Percentiles rank a stretch among this genome's conserved stretches.
These are phyloP conservation scores for Ploceus nigricollis DNA, from an alignment of 2,113 vertebrate genomes.

Conservation along the genomic window DNA sequence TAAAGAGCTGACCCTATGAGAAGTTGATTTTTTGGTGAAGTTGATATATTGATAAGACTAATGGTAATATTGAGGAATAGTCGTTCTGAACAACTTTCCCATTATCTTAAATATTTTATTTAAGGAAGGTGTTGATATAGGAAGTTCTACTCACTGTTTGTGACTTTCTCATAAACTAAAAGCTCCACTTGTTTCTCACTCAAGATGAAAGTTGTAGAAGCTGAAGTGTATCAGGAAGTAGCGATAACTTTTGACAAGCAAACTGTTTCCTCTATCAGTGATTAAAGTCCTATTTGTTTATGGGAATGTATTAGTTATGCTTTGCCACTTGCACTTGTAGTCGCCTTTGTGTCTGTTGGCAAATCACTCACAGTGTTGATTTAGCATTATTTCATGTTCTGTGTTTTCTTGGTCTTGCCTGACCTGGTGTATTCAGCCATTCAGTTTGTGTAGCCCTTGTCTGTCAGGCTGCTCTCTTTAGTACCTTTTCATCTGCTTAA, in stretches of 20 bases:
- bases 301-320: background rate
- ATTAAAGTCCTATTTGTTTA: background rate
- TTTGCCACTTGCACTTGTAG: background rate
- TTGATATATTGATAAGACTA: background rate
- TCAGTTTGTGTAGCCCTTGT: background rate
- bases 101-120: background rate
- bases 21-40: background rate
- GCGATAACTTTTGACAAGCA: fast-evolving
- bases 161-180: background rate
- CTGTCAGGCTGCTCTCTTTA: background rate
- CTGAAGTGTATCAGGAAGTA: background rate
- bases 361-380: background rate
- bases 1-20: background rate
- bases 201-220: background rate
- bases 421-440: background rate
- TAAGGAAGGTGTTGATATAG: background rate
- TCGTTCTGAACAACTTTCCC: background rate
- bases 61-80: background rate
- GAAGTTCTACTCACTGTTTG: background rate
- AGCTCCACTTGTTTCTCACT: background rate
- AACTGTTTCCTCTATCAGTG: background rate
- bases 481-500: background rate
- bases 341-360: background rate
- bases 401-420: background rate
- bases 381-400: background rate